Conservation (phyloP, 2,888 invertebrate genomes). For the Caenorhabditis wallacei region DNA sequence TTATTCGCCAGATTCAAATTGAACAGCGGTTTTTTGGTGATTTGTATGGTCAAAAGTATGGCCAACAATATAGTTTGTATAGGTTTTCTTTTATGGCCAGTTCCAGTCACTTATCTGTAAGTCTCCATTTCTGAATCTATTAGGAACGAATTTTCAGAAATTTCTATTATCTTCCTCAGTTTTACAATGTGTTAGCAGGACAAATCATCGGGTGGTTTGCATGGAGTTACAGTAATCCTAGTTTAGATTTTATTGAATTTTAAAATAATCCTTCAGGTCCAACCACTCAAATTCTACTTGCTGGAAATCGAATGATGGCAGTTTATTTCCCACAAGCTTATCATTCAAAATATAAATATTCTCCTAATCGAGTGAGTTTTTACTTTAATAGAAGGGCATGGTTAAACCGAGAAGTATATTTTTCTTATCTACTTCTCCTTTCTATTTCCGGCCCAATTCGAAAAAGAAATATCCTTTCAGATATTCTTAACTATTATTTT, state of each 20-base stretch:
- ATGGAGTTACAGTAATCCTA: conserved; percentile 51
- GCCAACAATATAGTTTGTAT: conserved; percentile 53
- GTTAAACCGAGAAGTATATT: background rate
- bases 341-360: conserved; percentile 35
- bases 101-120: conserved; percentile 49
- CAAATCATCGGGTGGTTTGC: conserved; percentile 60
- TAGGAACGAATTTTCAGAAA: conserved; percentile 18
- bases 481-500: conserved; percentile 29
- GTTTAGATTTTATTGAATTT: background rate
- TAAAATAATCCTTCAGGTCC: conserved; percentile 51
- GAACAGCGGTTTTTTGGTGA: conserved; percentile 48
- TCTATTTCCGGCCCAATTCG: too few relatives aligned
- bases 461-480: too few relatives aligned
- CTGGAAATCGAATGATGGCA: conserved; percentile 43
- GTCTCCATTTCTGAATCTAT: background rate
- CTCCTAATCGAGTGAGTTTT: conserved; percentile 39
- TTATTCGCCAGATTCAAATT: conserved; percentile 39
- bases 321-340: conserved; percentile 51
- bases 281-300: conserved; percentile 46
- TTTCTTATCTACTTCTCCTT: too few relatives aligned
- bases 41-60: conserved; percentile 56
- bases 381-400: background rate
- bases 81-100: conserved; percentile 48
- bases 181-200: conserved; percentile 47
- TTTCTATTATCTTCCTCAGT: conserved; percentile 45